phyloP scores from a whole-genome alignment of 2,797 vertebrate genomes.

The Phataginus tetradactyla region DNA sequence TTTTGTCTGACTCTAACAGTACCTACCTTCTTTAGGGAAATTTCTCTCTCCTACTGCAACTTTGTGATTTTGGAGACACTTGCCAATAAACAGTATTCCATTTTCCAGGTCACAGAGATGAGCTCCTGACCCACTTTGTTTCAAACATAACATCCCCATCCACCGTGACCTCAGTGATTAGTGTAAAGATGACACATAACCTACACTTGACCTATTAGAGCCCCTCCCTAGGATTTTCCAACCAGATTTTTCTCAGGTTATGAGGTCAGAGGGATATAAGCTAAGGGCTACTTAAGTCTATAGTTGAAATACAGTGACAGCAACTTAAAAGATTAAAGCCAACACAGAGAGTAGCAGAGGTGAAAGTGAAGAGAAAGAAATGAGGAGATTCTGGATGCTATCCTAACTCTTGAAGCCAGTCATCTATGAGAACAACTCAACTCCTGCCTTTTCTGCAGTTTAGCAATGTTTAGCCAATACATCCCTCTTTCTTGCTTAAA shows the following conservation, averaged over 20 bases:
- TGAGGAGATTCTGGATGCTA: neutral
- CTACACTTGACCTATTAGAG: neutral
- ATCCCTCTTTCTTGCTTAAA: neutral
- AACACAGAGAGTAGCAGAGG: neutral
- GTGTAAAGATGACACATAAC: neutral
- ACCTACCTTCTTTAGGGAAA: neutral
- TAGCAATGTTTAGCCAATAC: neutral
- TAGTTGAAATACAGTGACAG: neutral
- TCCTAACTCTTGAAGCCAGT: neutral
- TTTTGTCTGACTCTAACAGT: neutral
- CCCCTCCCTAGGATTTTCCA: neutral
- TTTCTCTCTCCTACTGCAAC: neutral
- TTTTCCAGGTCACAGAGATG: neutral
- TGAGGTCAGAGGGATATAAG: neutral
- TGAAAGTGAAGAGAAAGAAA: constrained; percentile 14
- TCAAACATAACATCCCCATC: neutral
- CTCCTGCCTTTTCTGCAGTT: neutral
- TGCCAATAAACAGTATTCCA: neutral
- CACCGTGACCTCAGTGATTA: neutral
- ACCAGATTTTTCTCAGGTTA: neutral
- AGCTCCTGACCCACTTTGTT: neutral
- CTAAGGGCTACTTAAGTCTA: neutral
- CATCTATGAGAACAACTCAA: neutral
- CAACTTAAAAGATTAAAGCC: constrained; percentile 16
- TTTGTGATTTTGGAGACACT: neutral